Percentiles rank a stretch among this genome's conserved stretches.
Evolutionary conservation across 1,140 invertebrate genomes (phyloP).

Genomic region (Hetaerina americana): DNA sequence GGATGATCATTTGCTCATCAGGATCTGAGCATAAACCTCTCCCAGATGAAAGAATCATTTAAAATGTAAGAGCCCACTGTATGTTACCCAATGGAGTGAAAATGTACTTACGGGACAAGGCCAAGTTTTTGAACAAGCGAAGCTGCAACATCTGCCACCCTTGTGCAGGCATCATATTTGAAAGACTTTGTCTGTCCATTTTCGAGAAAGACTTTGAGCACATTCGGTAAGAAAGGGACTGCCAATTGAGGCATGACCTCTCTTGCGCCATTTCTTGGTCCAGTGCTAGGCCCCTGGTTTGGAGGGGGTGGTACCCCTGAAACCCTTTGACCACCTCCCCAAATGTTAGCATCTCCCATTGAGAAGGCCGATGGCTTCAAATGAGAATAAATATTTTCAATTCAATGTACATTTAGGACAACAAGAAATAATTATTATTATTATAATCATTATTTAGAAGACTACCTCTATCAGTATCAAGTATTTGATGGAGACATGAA

Average conservation of each 20-base stretch:
- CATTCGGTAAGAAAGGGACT: slow-evolving; percentile 80
- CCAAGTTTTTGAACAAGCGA: slow-evolving; percentile 77
- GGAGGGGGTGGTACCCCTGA: background rate
- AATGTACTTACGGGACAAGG: slow-evolving; percentile 27
- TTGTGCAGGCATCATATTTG: slow-evolving; percentile 83
- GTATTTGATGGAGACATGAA: no score
- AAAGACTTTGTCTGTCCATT: slow-evolving; percentile 95
- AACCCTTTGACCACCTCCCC: background rate
- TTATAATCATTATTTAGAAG: background rate
- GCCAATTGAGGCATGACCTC: slow-evolving; percentile 26
- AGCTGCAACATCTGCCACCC: slow-evolving; percentile 72
- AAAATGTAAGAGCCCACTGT: no score
- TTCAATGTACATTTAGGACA: background rate
- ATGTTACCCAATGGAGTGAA: no score
- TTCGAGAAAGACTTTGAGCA: slow-evolving; percentile 84
- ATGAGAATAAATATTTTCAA: slow-evolving; percentile 12
- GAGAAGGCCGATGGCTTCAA: slow-evolving; percentile 58
- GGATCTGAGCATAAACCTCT: no score
- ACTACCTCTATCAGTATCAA: no score
- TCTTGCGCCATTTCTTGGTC: background rate
- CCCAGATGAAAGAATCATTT: no score
- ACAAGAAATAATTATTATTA: background rate
- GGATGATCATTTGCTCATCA: no score
- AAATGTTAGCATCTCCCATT: slow-evolving; percentile 43
- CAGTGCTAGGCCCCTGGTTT: background rate